These are phyloP conservation scores for Liposcelis brunnea DNA, from an alignment of 2,888 invertebrate genomes.

Conservation along the genomic window DNA sequence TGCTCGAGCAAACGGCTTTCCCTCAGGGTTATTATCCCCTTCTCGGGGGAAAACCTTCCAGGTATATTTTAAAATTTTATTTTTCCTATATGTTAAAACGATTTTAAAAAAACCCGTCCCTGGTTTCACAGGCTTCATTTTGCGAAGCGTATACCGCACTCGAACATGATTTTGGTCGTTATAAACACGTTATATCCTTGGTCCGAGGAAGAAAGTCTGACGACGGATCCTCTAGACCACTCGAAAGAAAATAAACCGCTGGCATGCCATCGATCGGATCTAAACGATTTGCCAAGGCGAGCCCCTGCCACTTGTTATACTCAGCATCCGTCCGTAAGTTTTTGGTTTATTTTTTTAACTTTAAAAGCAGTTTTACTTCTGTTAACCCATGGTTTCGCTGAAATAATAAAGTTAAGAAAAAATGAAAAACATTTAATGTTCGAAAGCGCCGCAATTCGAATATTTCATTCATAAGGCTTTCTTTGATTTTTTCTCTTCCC, in stretches of 20 bases:
- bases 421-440: too few species aligned
- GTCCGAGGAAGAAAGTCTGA: slow-evolving; percentile 26
- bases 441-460: too few species aligned
- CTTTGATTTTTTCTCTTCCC: too few species aligned
- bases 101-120: too few species aligned
- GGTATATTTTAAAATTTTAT: slow-evolving; percentile 4
- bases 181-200: slow-evolving; percentile 38
- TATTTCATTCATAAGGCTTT: too few species aligned
- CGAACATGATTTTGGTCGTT: slow-evolving; percentile 61
- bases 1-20: slow-evolving; percentile 41
- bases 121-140: slow-evolving; percentile 44
- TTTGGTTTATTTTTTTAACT: too few species aligned
- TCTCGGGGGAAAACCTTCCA: not conserved
- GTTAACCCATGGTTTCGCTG: too few species aligned
- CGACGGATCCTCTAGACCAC: slow-evolving; percentile 34
- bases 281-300: slow-evolving; percentile 48
- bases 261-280: slow-evolving; percentile 60
- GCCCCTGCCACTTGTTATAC: slow-evolving; percentile 59
- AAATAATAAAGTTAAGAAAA: not conserved
- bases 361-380: too few species aligned
- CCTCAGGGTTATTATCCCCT: slow-evolving; percentile 21
- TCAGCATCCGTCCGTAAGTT: slow-evolving; percentile 46
- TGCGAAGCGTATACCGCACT: slow-evolving; percentile 53
- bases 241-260: slow-evolving; percentile 10
- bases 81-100: too few species aligned